Evolutionary conservation across 2,113 vertebrate species (phyloP), one percentile per base, ranked within the genome.

Genomic region (Pogona vitticeps): DNA sequence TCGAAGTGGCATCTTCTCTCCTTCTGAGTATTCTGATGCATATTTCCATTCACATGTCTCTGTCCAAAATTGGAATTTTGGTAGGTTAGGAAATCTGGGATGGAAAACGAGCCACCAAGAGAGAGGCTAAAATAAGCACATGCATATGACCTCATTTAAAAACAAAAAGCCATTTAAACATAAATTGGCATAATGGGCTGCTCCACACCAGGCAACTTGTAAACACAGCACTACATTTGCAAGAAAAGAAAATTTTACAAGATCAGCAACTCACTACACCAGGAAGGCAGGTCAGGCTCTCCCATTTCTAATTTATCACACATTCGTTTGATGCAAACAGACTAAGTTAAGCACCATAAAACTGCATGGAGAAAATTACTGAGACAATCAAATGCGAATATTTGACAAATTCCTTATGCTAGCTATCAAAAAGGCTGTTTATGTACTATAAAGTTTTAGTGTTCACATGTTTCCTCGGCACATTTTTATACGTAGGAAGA

Each of bases 401-500:
- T 89, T 88, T 93, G 61, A 89, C 18, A 61, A 76, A 86, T 92
- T 88, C 67, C 76, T 87, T 83, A 83, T 90, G 86, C 86, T 90
- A 92, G 80, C 42, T 88, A 91, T 87, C 93, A 86, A 83, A 46
- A 76, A 85, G 75, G 1, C 2, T 33, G n/a, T 33, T 58, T 90
- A 79, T 65, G 26, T 40, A 79, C 80, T 38, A 28, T 9, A 56
- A 90, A 91, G 76, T 76, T 92, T 93, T 95, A 89, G 90, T 91
- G 90, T 91, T 87, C 78, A 90, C 77, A 88, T 90, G 42, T 91
- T 88, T 89, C 90, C 83, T 90, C 86, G 84, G 89, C 92, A 89
- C 86, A 92, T 94, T 96, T 95, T 94, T 91, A 94, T 89, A 94
- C 91, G 88, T 85, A 76, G 46, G 77, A 91, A 90, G 89, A 93